Percentiles rank a stretch among this genome's conserved stretches.
Conservation (phyloP, 2,113 vertebrate genomes). For the Brachyhypopomus gauderio region DNA sequence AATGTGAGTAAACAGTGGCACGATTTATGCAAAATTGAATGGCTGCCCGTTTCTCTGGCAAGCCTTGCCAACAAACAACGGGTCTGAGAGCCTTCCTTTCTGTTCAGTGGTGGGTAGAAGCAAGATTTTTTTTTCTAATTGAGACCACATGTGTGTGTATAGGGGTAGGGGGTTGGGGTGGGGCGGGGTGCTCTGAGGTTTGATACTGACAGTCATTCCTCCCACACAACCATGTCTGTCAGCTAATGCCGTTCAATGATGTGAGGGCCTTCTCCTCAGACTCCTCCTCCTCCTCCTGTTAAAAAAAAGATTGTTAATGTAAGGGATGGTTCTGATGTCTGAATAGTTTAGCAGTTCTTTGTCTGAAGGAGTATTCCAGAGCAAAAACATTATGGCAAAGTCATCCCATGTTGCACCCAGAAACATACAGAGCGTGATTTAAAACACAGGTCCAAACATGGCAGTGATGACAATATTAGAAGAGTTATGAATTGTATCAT, state of each 20-base stretch:
- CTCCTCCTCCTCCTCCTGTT: slow-evolving; percentile 11
- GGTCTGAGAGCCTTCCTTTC: slow-evolving; percentile 57
- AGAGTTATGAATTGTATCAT: not conserved
- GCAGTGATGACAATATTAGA: slow-evolving; percentile 4
- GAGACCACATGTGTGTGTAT: slow-evolving; percentile 55
- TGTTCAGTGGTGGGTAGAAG: slow-evolving; percentile 59
- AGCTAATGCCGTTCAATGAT: slow-evolving; percentile 41
- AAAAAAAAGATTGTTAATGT: not conserved
- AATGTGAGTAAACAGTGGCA: slow-evolving; percentile 46
- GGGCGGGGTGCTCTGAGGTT: slow-evolving; percentile 36
- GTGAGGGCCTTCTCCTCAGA: slow-evolving; percentile 34
- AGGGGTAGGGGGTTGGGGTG: slow-evolving; percentile 23
- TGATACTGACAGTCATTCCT: slow-evolving; percentile 51
- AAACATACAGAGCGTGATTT: not conserved
- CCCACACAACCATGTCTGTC: slow-evolving; percentile 36
- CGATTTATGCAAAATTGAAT: slow-evolving; percentile 58
- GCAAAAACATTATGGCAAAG: not conserved
- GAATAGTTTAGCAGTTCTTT: not conserved
- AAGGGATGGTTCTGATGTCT: slow-evolving; percentile 15
- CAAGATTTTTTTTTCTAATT: slow-evolving; percentile 57
- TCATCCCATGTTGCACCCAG: not conserved
- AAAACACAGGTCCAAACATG: not conserved
- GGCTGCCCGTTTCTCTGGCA: slow-evolving; percentile 53
- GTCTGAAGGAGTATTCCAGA: not conserved
- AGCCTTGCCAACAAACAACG: slow-evolving; percentile 56